Percentiles rank a stretch among this genome's conserved stretches.
Evolutionary conservation across 2,888 invertebrate species (phyloP).

Genomic region (Volucella inanis): DNA sequence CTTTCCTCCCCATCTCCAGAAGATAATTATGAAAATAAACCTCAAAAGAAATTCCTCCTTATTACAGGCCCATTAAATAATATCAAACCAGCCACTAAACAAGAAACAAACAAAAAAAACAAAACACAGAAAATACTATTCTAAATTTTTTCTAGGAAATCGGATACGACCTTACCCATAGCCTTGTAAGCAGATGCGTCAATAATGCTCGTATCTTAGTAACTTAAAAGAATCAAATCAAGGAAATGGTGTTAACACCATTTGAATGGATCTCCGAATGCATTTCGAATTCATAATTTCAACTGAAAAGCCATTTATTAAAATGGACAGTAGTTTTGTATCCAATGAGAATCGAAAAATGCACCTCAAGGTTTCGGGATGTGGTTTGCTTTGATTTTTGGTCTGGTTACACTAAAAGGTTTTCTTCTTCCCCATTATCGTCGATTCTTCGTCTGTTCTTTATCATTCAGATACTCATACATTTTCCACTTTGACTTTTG

Average conservation of each 20-base stretch:
- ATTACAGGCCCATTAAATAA: conserved; percentile 51
- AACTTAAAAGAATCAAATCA: conserved; percentile 48
- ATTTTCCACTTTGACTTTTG: neutral
- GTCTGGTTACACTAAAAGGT: conserved; percentile 50
- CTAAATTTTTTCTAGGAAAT: conserved; percentile 51
- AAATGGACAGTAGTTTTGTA: conserved; percentile 52
- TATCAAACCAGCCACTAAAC: conserved; percentile 23
- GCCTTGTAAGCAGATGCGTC: conserved; percentile 39
- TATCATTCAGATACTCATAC: neutral
- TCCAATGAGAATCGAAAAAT: neutral
- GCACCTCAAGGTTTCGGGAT: conserved; percentile 4
- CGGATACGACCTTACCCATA: conserved; percentile 2
- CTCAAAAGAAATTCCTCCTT: conserved; percentile 33
- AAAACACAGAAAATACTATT: neutral
- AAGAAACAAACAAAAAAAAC: conserved; percentile 4
- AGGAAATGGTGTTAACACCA: conserved; percentile 68
- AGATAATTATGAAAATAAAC: neutral
- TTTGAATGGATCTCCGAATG: conserved; percentile 65
- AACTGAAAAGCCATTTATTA: conserved; percentile 53
- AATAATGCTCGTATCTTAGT: conserved; percentile 13
- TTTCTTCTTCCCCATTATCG: neutral
- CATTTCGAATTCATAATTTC: conserved; percentile 68
- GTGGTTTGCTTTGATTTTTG: conserved; percentile 30
- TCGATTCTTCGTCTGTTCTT: neutral
- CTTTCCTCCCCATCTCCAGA: neutral